Evolutionary conservation across 2,113 vertebrate species (phyloP).

Genomic region (Hipposideros armiger): DNA sequence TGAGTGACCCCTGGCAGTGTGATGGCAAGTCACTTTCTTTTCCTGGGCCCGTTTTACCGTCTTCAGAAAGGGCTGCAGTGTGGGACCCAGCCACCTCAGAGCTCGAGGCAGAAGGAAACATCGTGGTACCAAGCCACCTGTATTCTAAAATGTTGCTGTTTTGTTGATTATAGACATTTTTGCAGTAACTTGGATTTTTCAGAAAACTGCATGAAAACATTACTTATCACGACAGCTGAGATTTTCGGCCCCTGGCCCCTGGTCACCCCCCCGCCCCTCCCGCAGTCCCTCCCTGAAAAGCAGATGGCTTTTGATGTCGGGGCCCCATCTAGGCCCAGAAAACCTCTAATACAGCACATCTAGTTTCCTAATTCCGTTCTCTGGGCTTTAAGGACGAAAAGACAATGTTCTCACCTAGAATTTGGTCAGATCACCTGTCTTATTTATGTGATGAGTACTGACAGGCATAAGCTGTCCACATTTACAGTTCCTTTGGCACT

Average conservation of each 20-base stretch:
- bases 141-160: not conserved
- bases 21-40: not conserved
- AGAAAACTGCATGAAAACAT: not conserved
- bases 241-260: not conserved
- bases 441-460: not conserved
- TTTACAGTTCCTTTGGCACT: not conserved
- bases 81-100: not conserved
- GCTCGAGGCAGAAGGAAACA: too few species aligned
- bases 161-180: not conserved
- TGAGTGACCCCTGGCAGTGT: not conserved
- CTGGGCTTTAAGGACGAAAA: slow-evolving; percentile 30
- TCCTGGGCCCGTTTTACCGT: not conserved
- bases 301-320: not conserved
- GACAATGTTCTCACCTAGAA: not conserved
- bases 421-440: not conserved
- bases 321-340: not conserved
- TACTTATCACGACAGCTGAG: not conserved
- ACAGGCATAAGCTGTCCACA: not conserved
- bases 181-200: not conserved
- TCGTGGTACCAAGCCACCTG: not conserved
- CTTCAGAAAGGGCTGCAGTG: not conserved
- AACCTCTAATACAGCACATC: not conserved
- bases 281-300: not conserved
- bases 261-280: not conserved
- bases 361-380: not conserved